Percentiles rank a stretch among this genome's conserved stretches.
Evolutionary conservation across 2,113 vertebrate genomes (phyloP).

Genomic region (Halichoeres trimaculatus): DNA sequence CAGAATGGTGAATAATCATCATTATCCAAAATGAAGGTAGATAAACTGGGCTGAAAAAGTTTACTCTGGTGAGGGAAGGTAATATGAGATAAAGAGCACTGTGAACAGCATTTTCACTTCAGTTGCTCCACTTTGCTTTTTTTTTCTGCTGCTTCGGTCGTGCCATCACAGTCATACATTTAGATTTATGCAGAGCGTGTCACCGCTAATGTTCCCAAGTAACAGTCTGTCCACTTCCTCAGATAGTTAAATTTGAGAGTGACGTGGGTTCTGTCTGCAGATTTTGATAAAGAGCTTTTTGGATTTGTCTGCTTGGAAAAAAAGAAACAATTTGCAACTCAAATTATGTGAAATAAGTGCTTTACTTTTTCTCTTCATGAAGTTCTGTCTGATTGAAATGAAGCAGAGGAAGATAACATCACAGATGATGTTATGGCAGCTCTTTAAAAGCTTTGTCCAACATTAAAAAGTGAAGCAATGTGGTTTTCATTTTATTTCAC

Average conservation of each 20-base stretch:
- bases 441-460: no score
- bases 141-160: neutral
- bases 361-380: no score
- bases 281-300: neutral
- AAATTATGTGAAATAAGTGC: no score
- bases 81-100: constrained; percentile 5
- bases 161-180: neutral
- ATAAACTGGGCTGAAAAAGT: neutral
- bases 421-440: no score
- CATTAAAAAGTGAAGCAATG: no score
- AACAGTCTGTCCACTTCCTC: neutral
- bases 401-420: no score
- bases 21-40: constrained; percentile 11
- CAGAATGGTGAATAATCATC: no score
- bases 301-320: neutral
- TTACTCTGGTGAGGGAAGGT: neutral
- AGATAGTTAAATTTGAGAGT: constrained; percentile 1
- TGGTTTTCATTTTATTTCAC: no score
- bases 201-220: neutral
- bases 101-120: neutral
- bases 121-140: no score
- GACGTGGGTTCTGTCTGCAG: neutral
- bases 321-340: no score
- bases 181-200: neutral
- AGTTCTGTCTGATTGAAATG: no score